These are phyloP conservation scores for Lepeophtheirus salmonis DNA, from an alignment of 1,140 invertebrate species.

Conservation along the genomic window DNA sequence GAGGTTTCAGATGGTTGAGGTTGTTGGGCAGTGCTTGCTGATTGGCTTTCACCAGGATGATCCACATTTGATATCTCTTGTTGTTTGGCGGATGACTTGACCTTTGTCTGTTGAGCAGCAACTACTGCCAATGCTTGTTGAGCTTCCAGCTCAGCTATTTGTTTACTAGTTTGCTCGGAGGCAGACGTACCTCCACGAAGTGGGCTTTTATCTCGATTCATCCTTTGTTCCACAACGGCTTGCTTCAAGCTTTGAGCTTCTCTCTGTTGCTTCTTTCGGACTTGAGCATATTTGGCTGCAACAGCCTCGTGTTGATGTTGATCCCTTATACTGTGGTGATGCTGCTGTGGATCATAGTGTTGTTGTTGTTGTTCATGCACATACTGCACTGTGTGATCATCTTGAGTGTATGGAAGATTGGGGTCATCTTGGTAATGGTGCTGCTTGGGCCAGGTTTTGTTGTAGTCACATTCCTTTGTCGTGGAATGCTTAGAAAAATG, in stretches of 20 bases:
- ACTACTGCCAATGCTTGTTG: not conserved
- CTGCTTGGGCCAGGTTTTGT: slow-evolving; percentile 15
- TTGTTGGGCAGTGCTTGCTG: not conserved
- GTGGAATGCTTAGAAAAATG: slow-evolving; percentile 9
- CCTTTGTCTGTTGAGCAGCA: not conserved
- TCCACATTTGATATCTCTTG: not conserved
- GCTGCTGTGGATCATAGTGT: not conserved
- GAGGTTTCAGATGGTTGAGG: not conserved
- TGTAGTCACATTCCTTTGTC: not conserved
- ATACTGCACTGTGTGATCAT: slow-evolving; percentile 12
- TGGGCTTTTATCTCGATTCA: not conserved
- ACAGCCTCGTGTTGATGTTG: not conserved
- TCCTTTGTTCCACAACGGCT: not conserved
- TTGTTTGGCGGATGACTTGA: not conserved
- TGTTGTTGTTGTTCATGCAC: slow-evolving; percentile 14
- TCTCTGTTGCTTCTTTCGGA: not conserved
- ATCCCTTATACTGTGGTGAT: not conserved
- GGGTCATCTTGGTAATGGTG: slow-evolving; percentile 8
- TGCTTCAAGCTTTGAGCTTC: not conserved
- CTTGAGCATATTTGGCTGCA: not conserved
- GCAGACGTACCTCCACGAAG: not conserved
- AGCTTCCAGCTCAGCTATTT: not conserved
- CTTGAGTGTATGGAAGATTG: slow-evolving; percentile 5
- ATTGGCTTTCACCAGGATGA: no score
- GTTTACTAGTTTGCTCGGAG: not conserved